Conservation (phyloP, 2,113 vertebrate species). For the Indicator indicator region DNA sequence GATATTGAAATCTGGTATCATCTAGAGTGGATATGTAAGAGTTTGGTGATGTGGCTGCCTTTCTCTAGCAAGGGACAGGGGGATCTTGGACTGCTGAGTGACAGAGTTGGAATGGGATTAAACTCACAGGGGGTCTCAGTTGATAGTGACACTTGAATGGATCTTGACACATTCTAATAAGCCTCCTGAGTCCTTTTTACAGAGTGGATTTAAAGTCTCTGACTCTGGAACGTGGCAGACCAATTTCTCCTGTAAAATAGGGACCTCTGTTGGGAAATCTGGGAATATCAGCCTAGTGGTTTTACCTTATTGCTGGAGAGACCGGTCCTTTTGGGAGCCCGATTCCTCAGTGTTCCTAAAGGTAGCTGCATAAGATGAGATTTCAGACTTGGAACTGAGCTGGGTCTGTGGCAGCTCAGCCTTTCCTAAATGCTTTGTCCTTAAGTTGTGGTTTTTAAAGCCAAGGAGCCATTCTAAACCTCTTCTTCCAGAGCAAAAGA, state of each 20-base stretch:
- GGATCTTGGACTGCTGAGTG: not conserved
- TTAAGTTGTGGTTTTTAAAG: not conserved
- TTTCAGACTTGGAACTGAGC: not conserved
- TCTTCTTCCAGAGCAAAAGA: not conserved
- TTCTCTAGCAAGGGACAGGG: not conserved
- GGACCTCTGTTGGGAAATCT: constrained; percentile 22
- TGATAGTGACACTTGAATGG: not conserved
- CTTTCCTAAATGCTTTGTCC: not conserved
- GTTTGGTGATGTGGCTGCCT: not conserved
- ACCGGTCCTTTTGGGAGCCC: not conserved
- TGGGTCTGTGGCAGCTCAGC: not conserved
- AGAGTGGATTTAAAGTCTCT: not conserved
- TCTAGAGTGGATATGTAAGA: not conserved
- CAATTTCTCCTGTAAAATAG: constrained; percentile 2
- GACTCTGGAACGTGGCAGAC: not conserved
- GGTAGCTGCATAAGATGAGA: not conserved
- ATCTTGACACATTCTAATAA: not conserved
- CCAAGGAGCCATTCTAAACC: not conserved
- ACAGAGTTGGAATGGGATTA: not conserved
- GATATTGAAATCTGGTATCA: fast-evolving
- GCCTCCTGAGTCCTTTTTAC: fast-evolving
- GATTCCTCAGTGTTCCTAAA: not conserved
- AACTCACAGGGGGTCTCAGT: not conserved
- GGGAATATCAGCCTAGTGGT: not conserved
- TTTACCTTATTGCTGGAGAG: not conserved